Evolutionary conservation across 1,140 invertebrate species (phyloP).

Genomic region (Gyrodactylus salaris): DNA sequence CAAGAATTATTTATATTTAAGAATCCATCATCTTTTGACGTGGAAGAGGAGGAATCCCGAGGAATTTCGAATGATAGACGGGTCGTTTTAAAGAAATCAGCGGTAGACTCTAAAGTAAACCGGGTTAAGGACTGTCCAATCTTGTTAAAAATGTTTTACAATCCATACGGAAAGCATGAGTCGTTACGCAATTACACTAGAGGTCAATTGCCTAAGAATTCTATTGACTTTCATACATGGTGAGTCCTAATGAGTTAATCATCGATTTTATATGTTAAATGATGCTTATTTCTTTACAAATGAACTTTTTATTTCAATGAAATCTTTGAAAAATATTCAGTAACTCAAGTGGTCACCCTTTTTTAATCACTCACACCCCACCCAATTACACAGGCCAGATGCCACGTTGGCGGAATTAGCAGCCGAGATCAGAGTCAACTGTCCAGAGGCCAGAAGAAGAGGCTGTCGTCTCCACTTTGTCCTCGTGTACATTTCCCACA

Average conservation of each 20-base stretch:
- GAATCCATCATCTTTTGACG: neutral
- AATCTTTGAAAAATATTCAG: no score
- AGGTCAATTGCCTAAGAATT: neutral
- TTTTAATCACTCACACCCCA: no score
- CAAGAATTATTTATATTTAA: neutral
- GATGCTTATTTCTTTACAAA: no score
- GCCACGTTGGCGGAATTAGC: neutral
- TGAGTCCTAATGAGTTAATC: no score
- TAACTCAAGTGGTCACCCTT: no score
- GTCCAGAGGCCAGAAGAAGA: neutral
- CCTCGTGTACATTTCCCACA: neutral
- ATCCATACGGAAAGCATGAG: neutral
- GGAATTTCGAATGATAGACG: no score
- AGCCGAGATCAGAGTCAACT: neutral
- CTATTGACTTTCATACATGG: neutral
- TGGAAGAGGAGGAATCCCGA: no score
- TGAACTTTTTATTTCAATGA: no score
- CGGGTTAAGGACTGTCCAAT: neutral
- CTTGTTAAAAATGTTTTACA: neutral
- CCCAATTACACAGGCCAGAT: no score
- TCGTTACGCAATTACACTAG: neutral
- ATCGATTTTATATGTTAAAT: no score
- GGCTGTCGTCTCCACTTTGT: neutral
- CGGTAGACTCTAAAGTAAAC: neutral
- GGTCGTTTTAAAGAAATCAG: no score